Evolutionary conservation across 2,113 vertebrate genomes (phyloP), one percentile per base, ranked within the genome.

Genomic region (Sardina pilchardus): DNA sequence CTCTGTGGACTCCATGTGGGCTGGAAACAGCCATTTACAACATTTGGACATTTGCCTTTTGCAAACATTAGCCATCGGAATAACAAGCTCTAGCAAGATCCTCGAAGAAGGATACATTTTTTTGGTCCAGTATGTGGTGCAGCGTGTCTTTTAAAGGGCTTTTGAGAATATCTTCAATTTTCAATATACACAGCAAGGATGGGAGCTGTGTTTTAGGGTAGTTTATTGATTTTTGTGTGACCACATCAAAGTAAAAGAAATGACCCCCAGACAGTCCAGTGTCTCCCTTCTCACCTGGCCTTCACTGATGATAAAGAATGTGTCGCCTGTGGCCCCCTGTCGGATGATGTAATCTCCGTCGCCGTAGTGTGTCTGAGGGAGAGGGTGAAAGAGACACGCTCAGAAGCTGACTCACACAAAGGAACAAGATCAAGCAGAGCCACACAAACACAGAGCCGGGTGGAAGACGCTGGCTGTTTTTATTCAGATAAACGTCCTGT

Each of bases 261-360:
- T 16, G 14, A 78, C 17, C 30, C 3, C 71, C 71, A 16, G 71
- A 78, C 26, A 9, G 71, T 36, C 10, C 5, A 4, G 71, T 78
- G 1, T 3, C 14, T 17, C 71, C 14, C 34, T 83, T 81, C 93
- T 93, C 89, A 95, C 94, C 94, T 94, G 90, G 59, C 94, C 94
- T 43, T 95, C 89, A 14, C 94, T 95, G 93, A 95, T 93, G 90
- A 95, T 94, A 93, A 95, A 95, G 92, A 94, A 95, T 1, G 94
- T 95, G 92, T 95, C 94, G 63, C 94, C 94, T 0, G 92, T 92
- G 84, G 93, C 94, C 21, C 95, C 94, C 85, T 95, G 93, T 1
- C 94, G 90, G 83, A 95, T 92, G 63, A 95, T 95, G 92, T 93
- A 94, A 84, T 95, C 93, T 0, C 91, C 90, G 26, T 94, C 92